A percentile compares a stretch with the other conserved stretches of the same genome.
phyloP scores from a whole-genome alignment of 2,113 vertebrate genomes.

The Nyctibius bracteatus region DNA sequence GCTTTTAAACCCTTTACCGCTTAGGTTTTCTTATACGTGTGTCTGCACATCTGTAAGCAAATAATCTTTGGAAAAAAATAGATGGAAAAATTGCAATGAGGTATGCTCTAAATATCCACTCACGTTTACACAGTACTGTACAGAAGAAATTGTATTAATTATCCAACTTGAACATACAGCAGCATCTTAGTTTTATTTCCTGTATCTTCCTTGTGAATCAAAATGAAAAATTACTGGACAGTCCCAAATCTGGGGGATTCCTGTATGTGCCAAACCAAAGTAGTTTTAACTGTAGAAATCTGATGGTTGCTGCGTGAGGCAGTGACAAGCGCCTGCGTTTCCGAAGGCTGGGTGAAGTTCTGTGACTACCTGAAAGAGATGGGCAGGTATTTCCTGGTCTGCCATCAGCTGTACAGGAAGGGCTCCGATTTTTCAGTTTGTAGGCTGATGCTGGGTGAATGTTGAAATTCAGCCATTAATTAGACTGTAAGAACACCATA shows the following conservation, averaged over 20 bases:
- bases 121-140: not conserved
- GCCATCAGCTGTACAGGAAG: rapidly evolving
- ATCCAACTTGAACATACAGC: not conserved
- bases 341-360: not conserved
- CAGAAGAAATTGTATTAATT: not conserved
- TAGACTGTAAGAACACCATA: rapidly evolving
- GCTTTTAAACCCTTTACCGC: not conserved
- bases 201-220: not conserved
- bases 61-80: not conserved
- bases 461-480: not conserved
- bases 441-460: not conserved
- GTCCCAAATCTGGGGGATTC: not conserved
- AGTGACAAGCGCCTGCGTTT: not conserved
- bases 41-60: not conserved
- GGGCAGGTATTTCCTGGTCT: not conserved
- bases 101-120: not conserved
- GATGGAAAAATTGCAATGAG: not conserved
- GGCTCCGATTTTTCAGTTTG: not conserved
- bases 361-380: no score
- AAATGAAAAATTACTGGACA: not conserved
- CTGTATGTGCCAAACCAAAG: not conserved
- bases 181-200: not conserved
- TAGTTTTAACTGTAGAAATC: not conserved
- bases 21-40: not conserved
- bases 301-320: not conserved